Evolutionary conservation across 2,113 vertebrate species (phyloP), one percentile per base, ranked within the genome.

Genomic region (Eleginops maclovinus): DNA sequence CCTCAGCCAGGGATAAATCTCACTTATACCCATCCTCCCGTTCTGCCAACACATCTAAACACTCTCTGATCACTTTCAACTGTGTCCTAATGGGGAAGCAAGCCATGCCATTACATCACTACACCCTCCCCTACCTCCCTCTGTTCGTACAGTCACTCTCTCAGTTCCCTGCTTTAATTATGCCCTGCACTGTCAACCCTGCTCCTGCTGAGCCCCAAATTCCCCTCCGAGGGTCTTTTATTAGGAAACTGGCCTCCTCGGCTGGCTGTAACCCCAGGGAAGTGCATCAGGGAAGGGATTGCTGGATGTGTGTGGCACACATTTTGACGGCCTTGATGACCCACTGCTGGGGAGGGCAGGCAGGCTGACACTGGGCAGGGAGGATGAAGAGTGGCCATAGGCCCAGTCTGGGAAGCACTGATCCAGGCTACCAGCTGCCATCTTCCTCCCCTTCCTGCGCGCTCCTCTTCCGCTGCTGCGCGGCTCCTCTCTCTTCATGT

Each of bases 391-490:
- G 87, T 92, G 89, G 87, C 80, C 69, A 63, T 66, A 62, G 89
- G 91, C 91, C 90, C 89, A 87, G 89, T 86, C 87, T 93, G 88
- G 86, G 86, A 92, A 86, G 89, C 86, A 88, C 72, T 82, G 84
- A 90, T 92, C 84, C 89, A 91, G 84, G 46, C 87, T 91, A 89
- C 85, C 93, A 93, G 92, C 93, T 93, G 92, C 92, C 91, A 90
- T 91, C 89, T 91, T 92, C 83, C 90, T 91, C 87, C 87, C 88
- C 79, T 89, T 93, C 87, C 89, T 90, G 85, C 88, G 74, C 75
- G 81, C 89, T 92, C 85, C 84, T 80, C 89, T 89, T 92, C 90
- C 86, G 65, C 92, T 89, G 89, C 91, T 90, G 89, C 85, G 81
- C 85, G 54, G 79, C 77, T 86, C 77, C 87, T 86, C 91, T 87